phyloP scores from a whole-genome alignment of 2,797 vertebrate genomes.

The Ceryle rudis region DNA sequence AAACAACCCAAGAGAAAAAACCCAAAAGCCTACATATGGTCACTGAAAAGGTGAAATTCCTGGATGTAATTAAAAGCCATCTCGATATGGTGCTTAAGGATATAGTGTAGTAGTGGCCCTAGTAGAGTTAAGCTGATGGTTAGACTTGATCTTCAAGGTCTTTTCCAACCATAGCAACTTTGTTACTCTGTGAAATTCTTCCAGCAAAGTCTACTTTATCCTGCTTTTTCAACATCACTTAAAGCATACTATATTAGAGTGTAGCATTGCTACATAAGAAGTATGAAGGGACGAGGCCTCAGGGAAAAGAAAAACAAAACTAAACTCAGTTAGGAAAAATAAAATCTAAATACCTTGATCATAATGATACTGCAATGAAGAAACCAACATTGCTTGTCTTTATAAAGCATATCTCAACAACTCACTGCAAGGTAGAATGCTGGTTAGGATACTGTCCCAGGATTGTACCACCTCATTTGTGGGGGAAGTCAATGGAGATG shows the following conservation, averaged over 20 bases:
- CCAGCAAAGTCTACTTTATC: background rate
- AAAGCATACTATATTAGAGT: background rate
- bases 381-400: background rate
- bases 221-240: background rate
- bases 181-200: background rate
- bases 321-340: background rate
- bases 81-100: no score
- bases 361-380: background rate
- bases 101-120: no score
- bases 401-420: background rate
- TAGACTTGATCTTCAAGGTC: no score
- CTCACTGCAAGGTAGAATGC: accelerated
- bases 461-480: background rate
- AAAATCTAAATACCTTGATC: background rate
- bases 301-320: accelerated
- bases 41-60: background rate
- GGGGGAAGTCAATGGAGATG: background rate
- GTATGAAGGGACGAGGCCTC: background rate
- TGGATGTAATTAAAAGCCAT: no score
- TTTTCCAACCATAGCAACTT: no score
- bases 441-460: background rate
- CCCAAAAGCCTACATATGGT: background rate
- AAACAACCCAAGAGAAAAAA: no score
- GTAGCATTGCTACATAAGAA: background rate
- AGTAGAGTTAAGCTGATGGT: no score